A percentile compares a stretch with the other conserved stretches of the same genome.
These are phyloP conservation scores for Charina bottae DNA, from an alignment of 2,113 vertebrate species.

Conservation along the genomic window DNA sequence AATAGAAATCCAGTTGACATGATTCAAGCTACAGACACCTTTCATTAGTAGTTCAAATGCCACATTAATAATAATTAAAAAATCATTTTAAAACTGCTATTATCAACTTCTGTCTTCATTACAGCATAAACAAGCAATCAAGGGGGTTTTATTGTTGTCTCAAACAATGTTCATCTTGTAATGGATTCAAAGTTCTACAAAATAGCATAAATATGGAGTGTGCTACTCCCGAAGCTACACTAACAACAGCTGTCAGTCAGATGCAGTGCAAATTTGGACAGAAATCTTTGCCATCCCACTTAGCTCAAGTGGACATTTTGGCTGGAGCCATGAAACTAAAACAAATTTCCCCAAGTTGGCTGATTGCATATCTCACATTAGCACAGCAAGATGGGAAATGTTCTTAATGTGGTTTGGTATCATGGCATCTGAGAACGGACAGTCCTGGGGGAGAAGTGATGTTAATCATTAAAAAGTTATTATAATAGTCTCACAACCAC, in stretches of 20 bases:
- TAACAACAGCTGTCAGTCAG: not conserved
- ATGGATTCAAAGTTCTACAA: not conserved
- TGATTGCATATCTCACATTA: not conserved
- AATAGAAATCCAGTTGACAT: too few relatives aligned
- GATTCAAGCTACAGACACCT: too few relatives aligned
- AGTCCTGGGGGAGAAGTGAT: not conserved
- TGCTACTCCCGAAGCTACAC: not conserved
- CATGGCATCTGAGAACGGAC: too few relatives aligned
- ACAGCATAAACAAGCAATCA: not conserved
- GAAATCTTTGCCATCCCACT: not conserved
- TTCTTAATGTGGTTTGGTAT: not conserved
- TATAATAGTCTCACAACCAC: not conserved
- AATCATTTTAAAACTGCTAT: not conserved
- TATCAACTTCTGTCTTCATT: not conserved
- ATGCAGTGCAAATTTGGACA: not conserved
- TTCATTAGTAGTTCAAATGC: too few relatives aligned
- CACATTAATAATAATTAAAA: not conserved
- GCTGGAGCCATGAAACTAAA: not conserved
- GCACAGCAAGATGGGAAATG: not conserved
- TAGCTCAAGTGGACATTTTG: not conserved
- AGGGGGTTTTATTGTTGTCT: not conserved
- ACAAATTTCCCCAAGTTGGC: not conserved
- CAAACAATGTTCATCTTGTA: not conserved
- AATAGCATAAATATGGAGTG: not conserved
- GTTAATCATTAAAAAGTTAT: not conserved